Conservation (phyloP, 2,888 invertebrate genomes). For the Pocota personata region DNA sequence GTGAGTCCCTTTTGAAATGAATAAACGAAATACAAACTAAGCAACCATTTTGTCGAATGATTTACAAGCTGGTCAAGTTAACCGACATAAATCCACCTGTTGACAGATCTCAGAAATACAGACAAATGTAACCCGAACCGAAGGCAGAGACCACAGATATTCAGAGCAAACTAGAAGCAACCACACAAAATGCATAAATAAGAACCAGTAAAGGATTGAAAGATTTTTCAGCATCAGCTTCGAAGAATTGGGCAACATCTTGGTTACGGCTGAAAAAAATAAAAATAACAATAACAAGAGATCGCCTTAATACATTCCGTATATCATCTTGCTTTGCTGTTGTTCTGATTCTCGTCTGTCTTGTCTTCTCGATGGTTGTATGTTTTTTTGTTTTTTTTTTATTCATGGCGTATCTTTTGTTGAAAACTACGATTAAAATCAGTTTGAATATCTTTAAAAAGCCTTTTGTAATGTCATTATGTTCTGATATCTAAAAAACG, state of each 20-base stretch:
- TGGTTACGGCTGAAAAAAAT: background rate
- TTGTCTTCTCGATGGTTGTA: background rate
- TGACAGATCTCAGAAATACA: conserved; percentile 77
- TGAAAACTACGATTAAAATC: conserved; percentile 72
- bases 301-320: conserved; percentile 54
- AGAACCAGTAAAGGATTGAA: conserved; percentile 52
- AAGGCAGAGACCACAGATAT: conserved; percentile 41
- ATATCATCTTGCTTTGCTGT: conserved; percentile 45
- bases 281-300: background rate
- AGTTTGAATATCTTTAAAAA: conserved; percentile 70
- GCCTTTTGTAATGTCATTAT: conserved; percentile 82
- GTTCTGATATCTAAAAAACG: conserved; percentile 80
- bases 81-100: conserved; percentile 81
- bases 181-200: conserved; percentile 53
- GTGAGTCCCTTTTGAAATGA: conserved; percentile 3
- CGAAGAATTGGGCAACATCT: conserved; percentile 68
- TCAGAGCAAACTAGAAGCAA: conserved; percentile 62
- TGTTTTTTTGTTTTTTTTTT: background rate
- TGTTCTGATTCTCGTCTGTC: conserved; percentile 32
- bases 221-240: conserved; percentile 25
- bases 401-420: conserved; percentile 60
- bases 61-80: conserved; percentile 80
- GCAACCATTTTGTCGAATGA: conserved; percentile 76
- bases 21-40: conserved; percentile 26
- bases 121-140: background rate